phyloP scores from a whole-genome alignment of 2,797 vertebrate species.

The Amazona ochrocephala region DNA sequence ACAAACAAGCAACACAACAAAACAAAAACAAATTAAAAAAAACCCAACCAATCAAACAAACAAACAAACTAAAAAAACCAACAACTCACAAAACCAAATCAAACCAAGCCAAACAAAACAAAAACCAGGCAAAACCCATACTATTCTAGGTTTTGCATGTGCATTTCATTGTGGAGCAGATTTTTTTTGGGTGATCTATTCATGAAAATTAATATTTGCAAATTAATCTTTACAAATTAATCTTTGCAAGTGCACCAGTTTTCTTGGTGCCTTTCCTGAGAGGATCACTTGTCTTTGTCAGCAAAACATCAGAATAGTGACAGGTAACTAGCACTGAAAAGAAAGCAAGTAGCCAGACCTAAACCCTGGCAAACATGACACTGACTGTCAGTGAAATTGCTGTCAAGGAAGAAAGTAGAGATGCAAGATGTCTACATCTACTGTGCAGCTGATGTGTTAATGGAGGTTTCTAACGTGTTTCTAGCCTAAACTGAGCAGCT shows the following conservation, averaged over 20 bases:
- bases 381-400: background rate
- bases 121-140: rapidly evolving
- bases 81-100: background rate
- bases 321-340: background rate
- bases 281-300: background rate
- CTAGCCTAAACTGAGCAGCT: background rate
- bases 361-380: background rate
- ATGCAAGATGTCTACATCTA: background rate
- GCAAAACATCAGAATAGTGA: background rate
- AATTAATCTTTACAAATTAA: background rate
- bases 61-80: too few species aligned
- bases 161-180: background rate
- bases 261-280: background rate
- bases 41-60: background rate
- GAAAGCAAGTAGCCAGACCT: background rate
- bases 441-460: background rate
- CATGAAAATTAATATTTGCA: background rate
- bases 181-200: background rate
- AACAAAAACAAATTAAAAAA: background rate
- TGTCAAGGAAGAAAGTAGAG: background rate
- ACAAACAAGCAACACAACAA: background rate
- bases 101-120: background rate
- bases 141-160: background rate
- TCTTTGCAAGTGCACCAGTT: background rate
- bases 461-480: background rate